Percentiles rank a stretch among this genome's conserved stretches.
Evolutionary conservation across 92 coral and sea anemone genomes (phyloP).

Genomic region (Actinernus sp.): DNA sequence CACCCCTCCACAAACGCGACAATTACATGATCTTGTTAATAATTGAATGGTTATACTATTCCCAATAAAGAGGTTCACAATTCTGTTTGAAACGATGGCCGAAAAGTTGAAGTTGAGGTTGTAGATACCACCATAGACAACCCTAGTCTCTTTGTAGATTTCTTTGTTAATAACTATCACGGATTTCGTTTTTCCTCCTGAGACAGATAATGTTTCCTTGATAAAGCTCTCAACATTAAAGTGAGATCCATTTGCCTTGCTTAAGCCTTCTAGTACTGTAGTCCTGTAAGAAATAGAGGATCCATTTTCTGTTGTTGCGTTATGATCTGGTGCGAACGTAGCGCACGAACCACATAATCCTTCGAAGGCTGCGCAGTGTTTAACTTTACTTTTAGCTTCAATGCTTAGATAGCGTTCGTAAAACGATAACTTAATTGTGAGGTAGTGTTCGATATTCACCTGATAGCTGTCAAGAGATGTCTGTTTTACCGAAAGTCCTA

Average conservation of each 20-base stretch:
- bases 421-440: conserved; percentile 26
- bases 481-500: conserved; percentile 18
- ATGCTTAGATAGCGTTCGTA: conserved; percentile 33
- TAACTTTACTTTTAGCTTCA: conserved; percentile 12
- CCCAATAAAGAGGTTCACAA: conserved; percentile 23
- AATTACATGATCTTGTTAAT: conserved; percentile 47
- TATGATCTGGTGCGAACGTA: conserved; percentile 5
- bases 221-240: conserved; percentile 18
- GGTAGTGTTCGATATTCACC: conserved; percentile 5
- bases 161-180: conserved; percentile 35
- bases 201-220: conserved; percentile 15
- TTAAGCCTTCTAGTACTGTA: conserved; percentile 32
- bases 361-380: conserved; percentile 18
- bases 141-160: conserved; percentile 49
- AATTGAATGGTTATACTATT: conserved; percentile 49
- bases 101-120: conserved; percentile 56
- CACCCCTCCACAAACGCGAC: conserved; percentile 59
- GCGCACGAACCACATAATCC: conserved; percentile 53
- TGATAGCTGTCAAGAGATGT: conserved; percentile 8
- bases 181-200: conserved; percentile 1
- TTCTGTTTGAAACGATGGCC: conserved; percentile 47
- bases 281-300: not conserved
- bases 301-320: conserved; percentile 13
- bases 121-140: conserved; percentile 59
- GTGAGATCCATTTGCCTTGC: conserved; percentile 4